Conservation (phyloP, 2,113 vertebrate genomes). For the Corydoras maculifer region DNA sequence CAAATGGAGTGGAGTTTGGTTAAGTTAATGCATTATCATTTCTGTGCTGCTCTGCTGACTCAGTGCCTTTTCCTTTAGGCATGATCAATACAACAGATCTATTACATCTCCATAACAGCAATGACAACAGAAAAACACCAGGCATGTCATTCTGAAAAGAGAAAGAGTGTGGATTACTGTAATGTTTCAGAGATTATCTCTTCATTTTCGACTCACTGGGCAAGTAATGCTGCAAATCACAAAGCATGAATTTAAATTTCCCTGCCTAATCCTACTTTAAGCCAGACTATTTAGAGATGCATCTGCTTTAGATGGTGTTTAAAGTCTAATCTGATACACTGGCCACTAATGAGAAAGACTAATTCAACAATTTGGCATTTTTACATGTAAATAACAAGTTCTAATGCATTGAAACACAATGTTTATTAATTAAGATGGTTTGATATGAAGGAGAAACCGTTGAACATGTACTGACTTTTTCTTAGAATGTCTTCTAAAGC, state of each 20-base stretch:
- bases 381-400: too few relatives aligned
- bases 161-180: background rate
- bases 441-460: too few relatives aligned
- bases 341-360: too few relatives aligned
- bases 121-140: constrained; percentile 13
- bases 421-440: too few relatives aligned
- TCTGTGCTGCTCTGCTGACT: constrained; percentile 30
- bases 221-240: background rate
- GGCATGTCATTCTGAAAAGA: background rate
- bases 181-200: constrained; percentile 11
- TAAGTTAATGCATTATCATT: constrained; percentile 18
- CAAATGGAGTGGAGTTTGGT: background rate
- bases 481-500: too few relatives aligned
- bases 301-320: too few relatives aligned
- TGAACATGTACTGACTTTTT: too few relatives aligned
- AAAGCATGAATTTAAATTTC: constrained; percentile 42
- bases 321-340: too few relatives aligned
- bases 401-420: too few relatives aligned
- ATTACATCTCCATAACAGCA: constrained; percentile 24
- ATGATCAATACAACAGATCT: constrained; percentile 33
- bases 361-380: too few relatives aligned
- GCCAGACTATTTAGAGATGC: background rate
- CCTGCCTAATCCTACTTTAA: constrained; percentile 8
- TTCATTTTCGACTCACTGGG: constrained; percentile 4
- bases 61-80: constrained; percentile 25